These are phyloP conservation scores for Lepidurus arcticus DNA, from an alignment of 1,140 invertebrate genomes.

Conservation along the genomic window DNA sequence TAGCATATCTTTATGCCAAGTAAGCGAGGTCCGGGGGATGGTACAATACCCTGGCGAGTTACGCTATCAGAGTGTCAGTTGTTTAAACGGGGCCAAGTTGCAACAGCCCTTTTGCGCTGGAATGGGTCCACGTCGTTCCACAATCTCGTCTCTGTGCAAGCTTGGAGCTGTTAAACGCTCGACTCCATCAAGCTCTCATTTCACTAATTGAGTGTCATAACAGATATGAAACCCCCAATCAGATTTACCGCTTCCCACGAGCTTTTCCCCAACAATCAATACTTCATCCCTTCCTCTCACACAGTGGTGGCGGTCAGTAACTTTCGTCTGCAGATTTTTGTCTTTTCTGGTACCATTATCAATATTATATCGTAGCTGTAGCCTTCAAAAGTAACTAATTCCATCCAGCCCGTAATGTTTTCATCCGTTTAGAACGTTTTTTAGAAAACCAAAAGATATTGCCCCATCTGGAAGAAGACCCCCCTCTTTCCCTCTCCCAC, in stretches of 20 bases:
- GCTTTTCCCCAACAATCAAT: not conserved
- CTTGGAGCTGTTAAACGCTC: not conserved
- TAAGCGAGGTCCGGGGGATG: not conserved
- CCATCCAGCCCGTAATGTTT: no score
- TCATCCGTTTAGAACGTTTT: no score
- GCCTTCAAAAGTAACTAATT: no score
- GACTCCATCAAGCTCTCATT: slow-evolving; percentile 11
- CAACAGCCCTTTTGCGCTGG: not conserved
- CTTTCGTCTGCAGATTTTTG: no score
- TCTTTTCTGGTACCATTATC: no score
- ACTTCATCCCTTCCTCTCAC: not conserved
- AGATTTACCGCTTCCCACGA: not conserved
- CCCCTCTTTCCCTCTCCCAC: no score
- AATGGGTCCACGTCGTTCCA: not conserved
- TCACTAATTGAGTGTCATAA: slow-evolving; percentile 2
- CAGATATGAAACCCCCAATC: not conserved
- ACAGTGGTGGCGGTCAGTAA: not conserved
- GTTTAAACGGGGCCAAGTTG: not conserved
- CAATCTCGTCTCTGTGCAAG: not conserved
- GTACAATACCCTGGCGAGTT: not conserved
- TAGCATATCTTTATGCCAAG: not conserved
- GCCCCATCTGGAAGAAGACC: no score
- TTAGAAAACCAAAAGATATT: no score
- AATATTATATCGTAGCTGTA: no score
- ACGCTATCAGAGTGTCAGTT: not conserved